These are phyloP conservation scores for Actenoides hombroni DNA, from an alignment of 2,113 vertebrate genomes.

Conservation along the genomic window DNA sequence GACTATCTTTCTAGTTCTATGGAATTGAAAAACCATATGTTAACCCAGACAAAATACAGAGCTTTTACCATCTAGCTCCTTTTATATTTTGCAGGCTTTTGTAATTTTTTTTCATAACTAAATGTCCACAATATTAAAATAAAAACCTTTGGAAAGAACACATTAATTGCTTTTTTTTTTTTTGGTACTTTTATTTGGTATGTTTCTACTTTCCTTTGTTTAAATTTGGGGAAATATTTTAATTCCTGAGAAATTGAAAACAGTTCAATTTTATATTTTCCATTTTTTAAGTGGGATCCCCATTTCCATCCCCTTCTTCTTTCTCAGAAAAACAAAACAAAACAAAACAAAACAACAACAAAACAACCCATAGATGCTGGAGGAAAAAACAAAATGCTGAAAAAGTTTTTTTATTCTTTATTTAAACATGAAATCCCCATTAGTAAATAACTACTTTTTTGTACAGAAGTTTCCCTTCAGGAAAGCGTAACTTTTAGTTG, in stretches of 20 bases:
- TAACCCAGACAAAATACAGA: neutral
- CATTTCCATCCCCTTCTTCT: neutral
- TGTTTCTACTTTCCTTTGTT: neutral
- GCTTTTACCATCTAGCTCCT: neutral
- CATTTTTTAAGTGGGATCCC: neutral
- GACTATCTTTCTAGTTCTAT: neutral
- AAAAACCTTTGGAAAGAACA: neutral
- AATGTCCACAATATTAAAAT: neutral
- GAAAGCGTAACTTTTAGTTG: neutral
- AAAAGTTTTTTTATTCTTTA: neutral
- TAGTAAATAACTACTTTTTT: slow-evolving; percentile 18
- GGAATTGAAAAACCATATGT: neutral
- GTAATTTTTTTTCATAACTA: neutral
- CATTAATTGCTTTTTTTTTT: neutral
- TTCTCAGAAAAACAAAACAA: neutral
- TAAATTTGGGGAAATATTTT: neutral
- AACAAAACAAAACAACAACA: neutral
- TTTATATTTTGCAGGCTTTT: neutral
- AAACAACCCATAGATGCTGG: neutral
- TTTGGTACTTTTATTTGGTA: neutral
- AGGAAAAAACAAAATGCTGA: neutral
- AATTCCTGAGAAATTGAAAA: neutral
- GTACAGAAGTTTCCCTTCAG: neutral
- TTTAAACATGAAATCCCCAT: neutral
- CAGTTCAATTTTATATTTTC: neutral